Conservation (phyloP, 2,888 invertebrate species). For the Hydraecia micacea region DNA sequence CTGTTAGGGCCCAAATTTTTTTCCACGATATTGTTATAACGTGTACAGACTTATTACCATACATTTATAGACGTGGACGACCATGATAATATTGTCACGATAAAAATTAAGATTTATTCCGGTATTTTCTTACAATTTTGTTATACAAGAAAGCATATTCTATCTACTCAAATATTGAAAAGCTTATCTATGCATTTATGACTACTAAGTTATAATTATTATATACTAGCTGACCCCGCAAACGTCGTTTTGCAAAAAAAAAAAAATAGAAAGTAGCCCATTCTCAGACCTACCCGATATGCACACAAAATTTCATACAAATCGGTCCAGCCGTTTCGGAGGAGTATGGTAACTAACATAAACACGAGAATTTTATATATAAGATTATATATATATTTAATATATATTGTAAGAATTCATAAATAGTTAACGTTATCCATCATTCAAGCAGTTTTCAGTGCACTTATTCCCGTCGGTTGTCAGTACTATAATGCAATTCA, state of each 20-base stretch:
- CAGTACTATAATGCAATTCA: conserved; percentile 30
- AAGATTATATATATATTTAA: too few species aligned
- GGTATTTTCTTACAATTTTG: background rate
- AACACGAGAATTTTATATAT: too few species aligned
- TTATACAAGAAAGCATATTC: background rate
- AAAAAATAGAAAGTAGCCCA: too few species aligned
- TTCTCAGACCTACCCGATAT: too few species aligned
- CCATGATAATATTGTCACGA: background rate
- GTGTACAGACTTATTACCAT: background rate
- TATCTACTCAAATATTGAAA: background rate
- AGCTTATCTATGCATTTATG: background rate
- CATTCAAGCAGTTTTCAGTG: conserved; percentile 12
- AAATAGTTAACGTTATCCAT: conserved; percentile 3
- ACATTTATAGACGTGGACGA: background rate
- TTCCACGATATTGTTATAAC: background rate
- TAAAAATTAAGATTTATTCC: too few species aligned
- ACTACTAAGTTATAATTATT: background rate
- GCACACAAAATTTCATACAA: too few species aligned
- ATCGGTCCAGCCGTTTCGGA: too few species aligned
- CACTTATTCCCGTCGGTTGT: conserved; percentile 7
- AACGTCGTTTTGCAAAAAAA: too few species aligned
- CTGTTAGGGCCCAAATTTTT: background rate
- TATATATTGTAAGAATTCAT: background rate
- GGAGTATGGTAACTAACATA: too few species aligned
- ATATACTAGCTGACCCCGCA: too few species aligned